Evolutionary conservation across 2,797 vertebrate species (phyloP).

Genomic region (Cercopithecus mitis): DNA sequence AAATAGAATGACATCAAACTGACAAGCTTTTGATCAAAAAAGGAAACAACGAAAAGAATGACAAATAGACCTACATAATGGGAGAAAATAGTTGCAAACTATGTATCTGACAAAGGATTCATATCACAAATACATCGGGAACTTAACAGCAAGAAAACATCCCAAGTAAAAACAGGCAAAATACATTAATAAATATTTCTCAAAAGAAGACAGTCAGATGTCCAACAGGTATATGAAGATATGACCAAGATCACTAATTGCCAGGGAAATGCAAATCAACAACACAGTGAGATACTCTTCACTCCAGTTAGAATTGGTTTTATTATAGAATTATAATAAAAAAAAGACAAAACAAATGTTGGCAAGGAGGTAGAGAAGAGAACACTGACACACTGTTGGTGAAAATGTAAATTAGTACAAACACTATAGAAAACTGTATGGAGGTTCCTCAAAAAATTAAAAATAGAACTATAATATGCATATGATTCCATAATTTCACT

Average conservation of each 20-base stretch:
- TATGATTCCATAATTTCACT: neutral
- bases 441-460: neutral
- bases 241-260: neutral
- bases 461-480: neutral
- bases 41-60: neutral
- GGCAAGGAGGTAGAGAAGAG: neutral
- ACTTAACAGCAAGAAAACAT: neutral
- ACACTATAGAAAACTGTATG: neutral
- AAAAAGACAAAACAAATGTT: neutral
- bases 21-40: neutral
- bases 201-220: neutral
- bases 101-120: neutral
- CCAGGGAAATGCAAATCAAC: too few species aligned
- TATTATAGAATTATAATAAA: too few species aligned
- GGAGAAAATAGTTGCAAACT: neutral
- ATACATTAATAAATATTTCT: neutral
- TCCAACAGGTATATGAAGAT: neutral
- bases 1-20: neutral
- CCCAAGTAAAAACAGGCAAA: neutral
- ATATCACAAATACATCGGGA: neutral
- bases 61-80: neutral
- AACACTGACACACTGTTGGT: neutral
- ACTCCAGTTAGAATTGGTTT: too few species aligned
- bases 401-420: neutral
- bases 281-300: too few species aligned